phyloP scores from a whole-genome alignment of 1,140 invertebrate genomes.

The Bombyx mandarina region DNA sequence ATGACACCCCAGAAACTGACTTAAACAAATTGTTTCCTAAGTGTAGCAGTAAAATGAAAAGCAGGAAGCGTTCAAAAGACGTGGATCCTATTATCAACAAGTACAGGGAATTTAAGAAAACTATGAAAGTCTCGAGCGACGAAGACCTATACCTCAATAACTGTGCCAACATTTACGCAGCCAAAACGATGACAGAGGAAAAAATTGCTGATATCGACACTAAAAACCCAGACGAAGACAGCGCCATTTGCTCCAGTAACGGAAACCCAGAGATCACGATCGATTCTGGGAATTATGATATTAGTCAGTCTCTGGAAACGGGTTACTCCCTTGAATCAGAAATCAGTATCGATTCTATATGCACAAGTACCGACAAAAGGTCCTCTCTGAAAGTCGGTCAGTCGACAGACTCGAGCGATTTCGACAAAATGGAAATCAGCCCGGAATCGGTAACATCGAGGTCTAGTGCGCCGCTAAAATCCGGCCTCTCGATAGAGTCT shows the following conservation, averaged over 20 bases:
- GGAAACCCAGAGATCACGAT: conserved; percentile 71
- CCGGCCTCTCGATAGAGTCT: conserved; percentile 75
- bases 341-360: conserved; percentile 66
- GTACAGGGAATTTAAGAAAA: conserved; percentile 62
- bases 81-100: conserved; percentile 65
- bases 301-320: conserved; percentile 65
- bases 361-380: conserved; percentile 63
- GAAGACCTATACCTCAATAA: conserved; percentile 66
- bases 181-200: conserved; percentile 48
- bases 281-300: conserved; percentile 60
- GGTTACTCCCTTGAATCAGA: conserved; percentile 68
- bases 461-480: conserved; percentile 61
- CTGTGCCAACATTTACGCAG: conserved; percentile 60
- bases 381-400: conserved; percentile 69
- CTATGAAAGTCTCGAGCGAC: conserved; percentile 58
- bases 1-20: conserved; percentile 53
- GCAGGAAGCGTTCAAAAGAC: conserved; percentile 60
- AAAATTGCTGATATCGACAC: conserved; percentile 47
- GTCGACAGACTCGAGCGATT: conserved; percentile 65
- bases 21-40: conserved; percentile 63
- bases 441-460: conserved; percentile 66
- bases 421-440: conserved; percentile 69
- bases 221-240: conserved; percentile 65
- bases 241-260: conserved; percentile 62
- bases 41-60: conserved; percentile 61